Percentiles rank a stretch among this genome's conserved stretches.
These are phyloP conservation scores for Plecotus auritus DNA, from an alignment of 2,113 vertebrate species.

Conservation along the genomic window DNA sequence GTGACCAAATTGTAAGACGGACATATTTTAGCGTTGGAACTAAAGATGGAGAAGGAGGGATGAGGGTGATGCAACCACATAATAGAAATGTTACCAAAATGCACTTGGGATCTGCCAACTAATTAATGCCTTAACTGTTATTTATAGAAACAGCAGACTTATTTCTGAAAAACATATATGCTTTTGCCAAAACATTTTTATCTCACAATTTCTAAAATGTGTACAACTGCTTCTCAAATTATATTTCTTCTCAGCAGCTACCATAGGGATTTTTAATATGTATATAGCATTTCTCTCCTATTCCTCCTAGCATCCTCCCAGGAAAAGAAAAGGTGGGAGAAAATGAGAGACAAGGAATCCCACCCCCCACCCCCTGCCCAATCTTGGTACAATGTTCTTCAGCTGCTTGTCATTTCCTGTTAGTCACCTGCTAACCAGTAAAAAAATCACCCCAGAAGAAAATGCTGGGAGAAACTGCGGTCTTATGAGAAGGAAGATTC, in stretches of 20 bases:
- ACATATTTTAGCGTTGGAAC: background rate
- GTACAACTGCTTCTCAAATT: background rate
- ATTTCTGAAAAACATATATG: background rate
- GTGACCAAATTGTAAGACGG: background rate
- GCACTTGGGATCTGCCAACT: background rate
- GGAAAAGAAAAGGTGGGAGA: background rate
- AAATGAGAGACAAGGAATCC: background rate
- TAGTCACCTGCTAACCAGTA: background rate
- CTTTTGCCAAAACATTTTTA: background rate
- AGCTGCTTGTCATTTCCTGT: background rate
- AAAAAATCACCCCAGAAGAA: background rate
- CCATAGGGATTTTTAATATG: background rate
- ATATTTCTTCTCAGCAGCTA: background rate
- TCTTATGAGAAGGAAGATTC: background rate
- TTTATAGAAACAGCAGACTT: background rate
- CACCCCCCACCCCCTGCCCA: rapidly evolving
- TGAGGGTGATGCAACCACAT: background rate
- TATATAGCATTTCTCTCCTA: background rate
- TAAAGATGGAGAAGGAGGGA: background rate
- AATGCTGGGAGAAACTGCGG: background rate
- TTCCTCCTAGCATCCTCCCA: background rate
- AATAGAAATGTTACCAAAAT: too few species aligned
- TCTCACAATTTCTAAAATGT: background rate
- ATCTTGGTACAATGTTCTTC: background rate
- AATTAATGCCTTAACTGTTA: background rate